Base-by-base conservation (phyloP, 1,140 invertebrate genomes). In the Andricus grossulariae region DNA sequence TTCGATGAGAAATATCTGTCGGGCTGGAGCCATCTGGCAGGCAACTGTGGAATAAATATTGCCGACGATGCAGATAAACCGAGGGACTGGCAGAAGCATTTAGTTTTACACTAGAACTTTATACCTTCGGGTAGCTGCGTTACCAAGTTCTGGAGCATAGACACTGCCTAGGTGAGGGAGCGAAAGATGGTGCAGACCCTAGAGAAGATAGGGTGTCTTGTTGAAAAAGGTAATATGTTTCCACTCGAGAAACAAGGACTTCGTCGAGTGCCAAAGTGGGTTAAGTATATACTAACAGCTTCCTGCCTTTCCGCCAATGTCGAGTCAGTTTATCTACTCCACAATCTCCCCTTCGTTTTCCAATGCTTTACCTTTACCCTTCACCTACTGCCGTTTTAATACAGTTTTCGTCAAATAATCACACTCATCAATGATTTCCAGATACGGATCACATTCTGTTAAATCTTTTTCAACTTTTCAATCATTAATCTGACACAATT, bases 251-350 rank as follows among this genome's bases (percentile, higher is more conserved):
- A 73, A 55, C 25, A 70, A 81, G 75, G 77, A 77, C 80, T 80
- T 49, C 50, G 66, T 77, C 74, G 73, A 81, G 82, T 80, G 57
- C 76, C 80, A 77, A 75, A 57, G 52, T 66, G 74, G 78, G 78
- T 83, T 83, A 83, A 86, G 79, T 82, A 82, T 83, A 82, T 75
- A 74, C 78, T 80, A 81, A 85, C 79, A 82, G 80, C 77, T 80
- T 81, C 57, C 60, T n/a, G 60, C 60, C 25, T 32, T 45, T 66
- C 60, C 60, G 25, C 57, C 57, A 32, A 66, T 66, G 13, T 66
- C 32, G 25, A 66, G 60, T 66, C 15, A 39, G 25, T 66, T 39
- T 66, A 39, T 66, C 16, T 45, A 7, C 25, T 39, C 15, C n/a
- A 66, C 39, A 66, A 66, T 66, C 60, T 39, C 39, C 39, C 39